Evolutionary conservation across 2,797 vertebrate species (phyloP).

Genomic region (Tinamus major): DNA sequence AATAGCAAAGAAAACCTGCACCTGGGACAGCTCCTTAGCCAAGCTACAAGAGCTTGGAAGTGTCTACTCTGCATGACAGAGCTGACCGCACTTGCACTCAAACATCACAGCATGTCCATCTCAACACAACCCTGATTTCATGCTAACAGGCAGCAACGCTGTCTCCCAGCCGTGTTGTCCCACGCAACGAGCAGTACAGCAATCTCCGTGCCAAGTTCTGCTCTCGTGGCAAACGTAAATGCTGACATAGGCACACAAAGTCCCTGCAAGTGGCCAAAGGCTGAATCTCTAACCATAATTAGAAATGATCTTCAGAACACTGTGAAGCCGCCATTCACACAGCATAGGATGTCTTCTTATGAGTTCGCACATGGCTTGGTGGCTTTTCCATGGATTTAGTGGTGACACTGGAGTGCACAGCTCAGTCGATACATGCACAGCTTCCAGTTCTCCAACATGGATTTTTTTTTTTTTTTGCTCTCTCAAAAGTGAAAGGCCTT

Average conservation of each 20-base stretch:
- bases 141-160: rapidly evolving
- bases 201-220: not conserved
- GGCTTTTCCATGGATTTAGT: not conserved
- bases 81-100: not conserved
- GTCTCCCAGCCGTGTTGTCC: not conserved
- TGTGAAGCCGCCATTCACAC: rapidly evolving
- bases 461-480: rapidly evolving
- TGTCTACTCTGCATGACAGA: not conserved
- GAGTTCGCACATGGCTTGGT: not conserved
- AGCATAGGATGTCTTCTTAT: not conserved
- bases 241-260: not conserved
- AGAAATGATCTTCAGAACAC: not conserved
- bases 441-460: not conserved
- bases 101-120: not conserved
- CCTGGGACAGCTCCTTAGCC: rapidly evolving
- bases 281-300: not conserved
- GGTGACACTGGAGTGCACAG: not conserved
- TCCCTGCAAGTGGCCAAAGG: not conserved
- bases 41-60: rapidly evolving
- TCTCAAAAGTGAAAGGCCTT: not conserved
- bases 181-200: not conserved
- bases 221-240: not conserved
- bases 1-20: not conserved
- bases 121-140: not conserved
- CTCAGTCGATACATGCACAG: rapidly evolving